Evolutionary conservation across 2,797 vertebrate species (phyloP), one percentile per base, ranked within the genome.

Genomic region (Myotis daubentonii): DNA sequence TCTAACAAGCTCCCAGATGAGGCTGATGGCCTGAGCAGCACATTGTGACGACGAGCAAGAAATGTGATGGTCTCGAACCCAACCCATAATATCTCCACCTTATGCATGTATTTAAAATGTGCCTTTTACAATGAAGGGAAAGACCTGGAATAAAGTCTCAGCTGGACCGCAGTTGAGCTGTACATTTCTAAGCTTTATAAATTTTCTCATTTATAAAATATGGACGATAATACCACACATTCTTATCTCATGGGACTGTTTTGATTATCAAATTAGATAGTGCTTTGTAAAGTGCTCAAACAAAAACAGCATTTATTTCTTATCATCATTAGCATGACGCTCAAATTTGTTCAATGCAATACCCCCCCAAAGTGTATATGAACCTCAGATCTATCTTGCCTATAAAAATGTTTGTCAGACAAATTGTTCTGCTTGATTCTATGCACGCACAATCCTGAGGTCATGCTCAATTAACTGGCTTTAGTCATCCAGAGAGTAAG

Each of bases 401-500:
- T 70, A 66, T 84, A 28, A 76, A 91, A 38, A 10, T 5, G 49
- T 33, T 28, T 80, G 71, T 72, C 7, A n/a, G 28, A 70, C 49
- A 74, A 84, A 49, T 28, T 78, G 41, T 83, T 17, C 4, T 82
- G 16, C 16, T 80, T 9, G 17, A 17, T 47, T 74, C 15, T 89
- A 3, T 65, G 57, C 20, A 19, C 22, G 6, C 17, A 9, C 51
- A 33, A 70, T 33, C 79, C 1, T 80, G 33, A 97, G 80, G 92
- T 87, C 66, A 82, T 79, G 57, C 36, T 41, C 75, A 96, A 94
- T 87, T 93, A 36, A 93, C 13, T 25, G 66, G 15, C 1, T 92
- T 97, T 89, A 68, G 4, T 95, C 90, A 65, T 19, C 38, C 83
- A 68, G 87, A 76, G 51, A 51, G 51, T 38, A 79, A 97, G 91